phyloP scores from a whole-genome alignment of 2,113 vertebrate genomes.

The Malurus elegans region DNA sequence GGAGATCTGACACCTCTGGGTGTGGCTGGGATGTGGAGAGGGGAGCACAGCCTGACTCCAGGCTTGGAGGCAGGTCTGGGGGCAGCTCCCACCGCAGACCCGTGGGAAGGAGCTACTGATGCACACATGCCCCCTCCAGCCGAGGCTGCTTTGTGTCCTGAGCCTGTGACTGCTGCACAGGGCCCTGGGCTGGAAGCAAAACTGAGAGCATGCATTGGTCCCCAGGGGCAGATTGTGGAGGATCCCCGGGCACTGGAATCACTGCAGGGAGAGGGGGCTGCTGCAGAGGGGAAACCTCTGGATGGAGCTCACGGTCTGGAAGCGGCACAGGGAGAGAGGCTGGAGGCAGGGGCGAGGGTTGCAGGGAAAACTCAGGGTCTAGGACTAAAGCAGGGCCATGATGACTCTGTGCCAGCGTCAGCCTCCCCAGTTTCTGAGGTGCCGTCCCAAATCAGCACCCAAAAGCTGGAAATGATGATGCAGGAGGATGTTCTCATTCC shows the following conservation, averaged over 20 bases:
- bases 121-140: accelerated
- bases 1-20: background rate
- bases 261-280: background rate
- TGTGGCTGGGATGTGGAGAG: background rate
- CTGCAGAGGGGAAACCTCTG: background rate
- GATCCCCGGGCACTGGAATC: background rate
- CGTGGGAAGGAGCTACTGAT: background rate
- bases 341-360: background rate
- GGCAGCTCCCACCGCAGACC: accelerated
- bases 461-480: background rate
- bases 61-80: background rate
- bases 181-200: background rate
- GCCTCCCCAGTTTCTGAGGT: background rate
- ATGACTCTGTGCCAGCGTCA: accelerated
- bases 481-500: conserved; percentile 50
- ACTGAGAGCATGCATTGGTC: background rate
- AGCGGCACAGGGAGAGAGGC: background rate
- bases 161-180: background rate
- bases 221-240: background rate
- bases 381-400: background rate
- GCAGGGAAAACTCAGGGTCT: background rate
- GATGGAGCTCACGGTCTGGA: background rate
- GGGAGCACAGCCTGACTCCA: background rate
- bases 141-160: background rate
- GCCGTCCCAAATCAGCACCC: background rate